Conservation (phyloP, 2,888 invertebrate species). For the Crematogaster levior region DNA sequence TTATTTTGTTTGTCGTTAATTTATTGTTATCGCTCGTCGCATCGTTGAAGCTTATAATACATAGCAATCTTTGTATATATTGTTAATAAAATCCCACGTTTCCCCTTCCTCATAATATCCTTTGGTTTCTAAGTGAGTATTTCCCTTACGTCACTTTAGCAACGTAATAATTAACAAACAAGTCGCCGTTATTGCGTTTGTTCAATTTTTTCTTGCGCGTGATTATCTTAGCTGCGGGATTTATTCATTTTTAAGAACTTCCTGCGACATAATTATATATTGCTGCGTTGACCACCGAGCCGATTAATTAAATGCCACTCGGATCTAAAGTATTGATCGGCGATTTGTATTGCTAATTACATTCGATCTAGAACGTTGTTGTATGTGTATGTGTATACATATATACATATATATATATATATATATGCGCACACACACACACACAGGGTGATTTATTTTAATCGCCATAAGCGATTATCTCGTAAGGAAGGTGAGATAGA, state of each 20-base stretch:
- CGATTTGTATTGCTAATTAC: constrained; percentile 55
- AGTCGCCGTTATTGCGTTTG: not conserved
- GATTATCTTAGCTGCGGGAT: not conserved
- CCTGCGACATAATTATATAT: not conserved
- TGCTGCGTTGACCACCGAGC: constrained; percentile 15
- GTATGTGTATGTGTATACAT: not conserved
- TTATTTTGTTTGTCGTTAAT: constrained; percentile 3
- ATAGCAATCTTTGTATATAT: constrained; percentile 61
- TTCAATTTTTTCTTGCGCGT: not conserved
- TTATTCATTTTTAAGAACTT: not conserved
- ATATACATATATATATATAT: too few species aligned
- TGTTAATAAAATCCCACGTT: constrained; percentile 74
- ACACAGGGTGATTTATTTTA: too few species aligned
- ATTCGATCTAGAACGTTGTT: not conserved
- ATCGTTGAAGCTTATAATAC: constrained; percentile 47
- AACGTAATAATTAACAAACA: not conserved
- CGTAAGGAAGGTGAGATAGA: too few species aligned
- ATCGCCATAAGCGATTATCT: too few species aligned
- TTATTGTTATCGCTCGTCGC: constrained; percentile 39
- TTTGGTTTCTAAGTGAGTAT: constrained; percentile 37
- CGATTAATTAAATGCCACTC: constrained; percentile 29
- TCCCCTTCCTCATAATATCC: constrained; percentile 53
- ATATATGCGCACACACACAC: too few species aligned
- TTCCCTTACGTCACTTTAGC: not conserved
- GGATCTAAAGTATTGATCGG: not conserved